Conservation (phyloP, 2,113 vertebrate genomes). For the Aegotheles bennettii region DNA sequence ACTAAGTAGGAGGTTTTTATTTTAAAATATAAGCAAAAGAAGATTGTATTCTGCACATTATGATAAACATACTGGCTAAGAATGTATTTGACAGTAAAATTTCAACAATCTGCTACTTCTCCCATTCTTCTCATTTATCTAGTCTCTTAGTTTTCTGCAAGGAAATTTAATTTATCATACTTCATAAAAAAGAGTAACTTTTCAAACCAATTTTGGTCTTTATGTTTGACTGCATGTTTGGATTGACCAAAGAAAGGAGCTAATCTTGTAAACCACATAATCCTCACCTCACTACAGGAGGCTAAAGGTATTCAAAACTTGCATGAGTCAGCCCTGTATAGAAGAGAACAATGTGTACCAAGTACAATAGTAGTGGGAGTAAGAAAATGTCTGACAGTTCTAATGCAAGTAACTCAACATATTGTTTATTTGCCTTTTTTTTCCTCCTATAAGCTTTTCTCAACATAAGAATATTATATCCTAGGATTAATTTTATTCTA, state of each 20-base stretch:
- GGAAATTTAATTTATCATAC: not conserved
- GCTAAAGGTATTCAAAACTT: not conserved
- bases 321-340: not conserved
- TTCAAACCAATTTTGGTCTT: not conserved
- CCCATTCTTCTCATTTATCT: not conserved
- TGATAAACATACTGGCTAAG: not conserved
- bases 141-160: not conserved
- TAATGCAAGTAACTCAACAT: not conserved
- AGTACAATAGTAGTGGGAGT: not conserved
- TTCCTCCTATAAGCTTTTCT: not conserved
- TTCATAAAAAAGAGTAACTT: not conserved
- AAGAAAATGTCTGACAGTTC: not conserved
- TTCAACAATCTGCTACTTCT: not conserved
- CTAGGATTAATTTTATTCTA: not conserved
- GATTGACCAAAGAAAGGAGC: not conserved
- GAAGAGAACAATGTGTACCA: not conserved
- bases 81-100: not conserved
- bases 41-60: not conserved
- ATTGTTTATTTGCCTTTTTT: not conserved
- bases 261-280: not conserved
- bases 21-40: not conserved
- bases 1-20: not conserved
- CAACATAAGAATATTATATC: not conserved
- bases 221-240: not conserved
- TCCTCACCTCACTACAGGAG: not conserved